phyloP scores from a whole-genome alignment of 2,888 invertebrate genomes.

The Drosophila diplacantha region DNA sequence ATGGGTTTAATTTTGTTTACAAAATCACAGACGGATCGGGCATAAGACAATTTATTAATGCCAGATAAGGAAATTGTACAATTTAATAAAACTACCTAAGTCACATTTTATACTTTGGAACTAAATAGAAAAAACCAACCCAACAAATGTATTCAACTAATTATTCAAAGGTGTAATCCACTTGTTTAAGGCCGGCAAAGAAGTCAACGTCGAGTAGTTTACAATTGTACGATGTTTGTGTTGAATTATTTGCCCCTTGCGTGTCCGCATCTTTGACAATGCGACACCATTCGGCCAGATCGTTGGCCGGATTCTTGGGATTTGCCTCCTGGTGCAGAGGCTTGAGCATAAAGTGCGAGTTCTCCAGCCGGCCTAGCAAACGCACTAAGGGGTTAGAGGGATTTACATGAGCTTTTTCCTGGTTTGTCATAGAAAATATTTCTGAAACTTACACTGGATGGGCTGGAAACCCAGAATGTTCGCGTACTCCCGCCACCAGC shows the following conservation, averaged over 20 bases:
- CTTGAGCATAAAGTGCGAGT: conserved; percentile 71
- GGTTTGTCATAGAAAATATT: not conserved
- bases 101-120: not conserved
- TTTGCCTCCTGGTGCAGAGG: conserved; percentile 60
- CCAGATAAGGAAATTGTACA: not conserved
- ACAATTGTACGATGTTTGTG: not conserved
- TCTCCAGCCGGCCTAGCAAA: conserved; percentile 69
- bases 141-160: not conserved
- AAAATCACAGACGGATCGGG: not conserved
- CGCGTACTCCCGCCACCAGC: conserved; percentile 70
- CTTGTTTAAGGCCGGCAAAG: conserved; percentile 22
- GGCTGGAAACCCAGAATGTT: conserved; percentile 61
- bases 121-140: not conserved
- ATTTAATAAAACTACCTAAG: not conserved
- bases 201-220: conserved; percentile 30
- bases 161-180: conserved; percentile 26
- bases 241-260: not conserved
- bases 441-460: conserved; percentile 57
- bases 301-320: conserved; percentile 47
- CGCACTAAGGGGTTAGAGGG: conserved; percentile 50
- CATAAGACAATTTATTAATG: conserved; percentile 1
- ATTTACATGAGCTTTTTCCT: not conserved
- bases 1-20: not conserved
- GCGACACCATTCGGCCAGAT: conserved; percentile 67
- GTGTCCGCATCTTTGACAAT: conserved; percentile 48